These are phyloP conservation scores for Elymnias hypermnestra DNA, from an alignment of 1,140 invertebrate species.

Conservation along the genomic window DNA sequence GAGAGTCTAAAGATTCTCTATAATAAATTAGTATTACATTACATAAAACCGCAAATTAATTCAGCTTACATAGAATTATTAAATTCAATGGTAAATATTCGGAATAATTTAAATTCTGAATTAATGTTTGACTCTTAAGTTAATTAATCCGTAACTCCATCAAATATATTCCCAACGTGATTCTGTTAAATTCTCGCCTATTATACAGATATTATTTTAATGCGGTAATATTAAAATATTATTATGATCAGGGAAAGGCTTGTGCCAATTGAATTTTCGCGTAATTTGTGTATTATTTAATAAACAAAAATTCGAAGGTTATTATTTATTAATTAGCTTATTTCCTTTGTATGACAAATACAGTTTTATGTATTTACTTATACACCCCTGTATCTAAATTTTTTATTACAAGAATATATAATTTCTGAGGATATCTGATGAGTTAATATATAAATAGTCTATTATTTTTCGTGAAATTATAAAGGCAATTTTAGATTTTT, in stretches of 20 bases:
- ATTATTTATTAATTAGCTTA: no score
- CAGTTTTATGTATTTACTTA: no score
- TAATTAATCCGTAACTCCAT: slow-evolving; percentile 2
- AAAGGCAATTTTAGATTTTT: no score
- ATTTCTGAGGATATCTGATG: no score
- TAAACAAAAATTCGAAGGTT: no score
- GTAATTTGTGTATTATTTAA: no score
- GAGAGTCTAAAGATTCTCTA: slow-evolving; percentile 5
- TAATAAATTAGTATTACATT: slow-evolving; percentile 7
- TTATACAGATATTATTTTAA: neutral
- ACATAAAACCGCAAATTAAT: slow-evolving; percentile 13
- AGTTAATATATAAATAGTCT: no score
- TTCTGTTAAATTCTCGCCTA: no score
- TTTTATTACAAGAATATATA: no score
- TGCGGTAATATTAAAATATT: slow-evolving; percentile 1
- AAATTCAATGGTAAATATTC: slow-evolving; percentile 9
- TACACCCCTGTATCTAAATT: no score
- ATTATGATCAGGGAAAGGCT: neutral
- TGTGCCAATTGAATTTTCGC: neutral
- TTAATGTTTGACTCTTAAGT: slow-evolving; percentile 7
- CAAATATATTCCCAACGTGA: neutral
- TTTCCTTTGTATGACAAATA: no score
- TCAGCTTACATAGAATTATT: slow-evolving; percentile 7
- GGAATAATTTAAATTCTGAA: slow-evolving; percentile 8
- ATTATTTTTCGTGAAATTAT: no score